phyloP scores from a whole-genome alignment of 2,888 invertebrate genomes.

The Tenthredo livida region DNA sequence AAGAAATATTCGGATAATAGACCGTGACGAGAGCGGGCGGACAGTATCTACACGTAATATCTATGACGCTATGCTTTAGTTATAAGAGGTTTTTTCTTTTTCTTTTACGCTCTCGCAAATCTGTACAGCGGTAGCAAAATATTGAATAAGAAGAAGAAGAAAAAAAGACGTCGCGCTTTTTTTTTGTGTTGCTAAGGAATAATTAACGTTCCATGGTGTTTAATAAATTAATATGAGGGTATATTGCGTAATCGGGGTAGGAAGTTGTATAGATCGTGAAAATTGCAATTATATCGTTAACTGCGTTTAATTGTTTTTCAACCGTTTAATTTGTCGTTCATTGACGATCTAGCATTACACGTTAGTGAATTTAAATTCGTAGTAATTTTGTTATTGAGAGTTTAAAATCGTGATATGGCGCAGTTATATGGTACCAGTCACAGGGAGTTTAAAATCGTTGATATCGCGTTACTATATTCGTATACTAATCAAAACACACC shows the following conservation, averaged over 20 bases:
- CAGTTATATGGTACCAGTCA: not conserved
- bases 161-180: not conserved
- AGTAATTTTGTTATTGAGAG: conserved; percentile 1
- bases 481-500: not conserved
- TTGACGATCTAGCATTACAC: not conserved
- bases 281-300: conserved; percentile 22
- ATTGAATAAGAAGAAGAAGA: not conserved
- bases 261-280: not conserved
- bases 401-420: not conserved
- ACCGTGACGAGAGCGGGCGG: not conserved
- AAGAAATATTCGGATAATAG: not conserved
- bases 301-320: not conserved
- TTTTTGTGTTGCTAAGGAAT: not conserved
- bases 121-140: not conserved
- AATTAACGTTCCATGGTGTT: not conserved
- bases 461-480: not conserved
- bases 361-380: not conserved
- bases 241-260: not conserved
- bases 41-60: not conserved
- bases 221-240: not conserved
- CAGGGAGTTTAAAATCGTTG: not conserved
- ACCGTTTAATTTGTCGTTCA: not conserved
- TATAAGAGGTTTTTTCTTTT: not conserved
- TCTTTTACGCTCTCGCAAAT: not conserved
- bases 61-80: not conserved